These are phyloP conservation scores for Gopherus flavomarginatus DNA, from an alignment of 2,113 vertebrate genomes.

Conservation along the genomic window DNA sequence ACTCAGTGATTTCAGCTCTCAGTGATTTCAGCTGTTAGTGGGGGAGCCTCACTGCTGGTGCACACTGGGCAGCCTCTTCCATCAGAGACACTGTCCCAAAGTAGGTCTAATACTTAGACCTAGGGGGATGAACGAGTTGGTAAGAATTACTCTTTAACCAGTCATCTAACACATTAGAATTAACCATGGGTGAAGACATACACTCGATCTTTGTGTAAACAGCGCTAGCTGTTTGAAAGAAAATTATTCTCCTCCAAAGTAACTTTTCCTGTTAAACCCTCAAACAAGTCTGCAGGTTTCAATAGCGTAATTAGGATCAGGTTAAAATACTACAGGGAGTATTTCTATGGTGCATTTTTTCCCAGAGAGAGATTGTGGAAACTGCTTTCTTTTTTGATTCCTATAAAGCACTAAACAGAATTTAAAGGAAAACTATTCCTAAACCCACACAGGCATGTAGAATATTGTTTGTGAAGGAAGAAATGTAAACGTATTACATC, in stretches of 20 bases:
- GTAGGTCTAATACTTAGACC: no score
- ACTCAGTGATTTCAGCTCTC: no score
- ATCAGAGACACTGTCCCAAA: no score
- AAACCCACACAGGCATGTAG: background rate
- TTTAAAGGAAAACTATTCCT: background rate
- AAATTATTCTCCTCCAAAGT: no score
- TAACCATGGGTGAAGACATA: background rate
- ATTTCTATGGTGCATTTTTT: background rate
- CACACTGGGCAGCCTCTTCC: no score
- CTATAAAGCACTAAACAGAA: background rate
- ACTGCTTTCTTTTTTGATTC: background rate
- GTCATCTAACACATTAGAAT: background rate
- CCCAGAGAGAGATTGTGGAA: background rate
- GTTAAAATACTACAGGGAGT: background rate
- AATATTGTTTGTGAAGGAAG: background rate
- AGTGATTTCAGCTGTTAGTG: no score
- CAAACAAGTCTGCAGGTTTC: background rate
- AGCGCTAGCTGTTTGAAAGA: background rate
- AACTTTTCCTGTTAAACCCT: no score
- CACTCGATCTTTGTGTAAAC: background rate
- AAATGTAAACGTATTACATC: background rate
- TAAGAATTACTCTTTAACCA: background rate
- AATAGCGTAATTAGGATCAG: background rate
- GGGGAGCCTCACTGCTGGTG: no score
- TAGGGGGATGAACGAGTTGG: background rate